Evolutionary conservation across 2,888 invertebrate genomes (phyloP), one percentile per base, ranked within the genome.

Genomic region (Caenorhabditis becei): DNA sequence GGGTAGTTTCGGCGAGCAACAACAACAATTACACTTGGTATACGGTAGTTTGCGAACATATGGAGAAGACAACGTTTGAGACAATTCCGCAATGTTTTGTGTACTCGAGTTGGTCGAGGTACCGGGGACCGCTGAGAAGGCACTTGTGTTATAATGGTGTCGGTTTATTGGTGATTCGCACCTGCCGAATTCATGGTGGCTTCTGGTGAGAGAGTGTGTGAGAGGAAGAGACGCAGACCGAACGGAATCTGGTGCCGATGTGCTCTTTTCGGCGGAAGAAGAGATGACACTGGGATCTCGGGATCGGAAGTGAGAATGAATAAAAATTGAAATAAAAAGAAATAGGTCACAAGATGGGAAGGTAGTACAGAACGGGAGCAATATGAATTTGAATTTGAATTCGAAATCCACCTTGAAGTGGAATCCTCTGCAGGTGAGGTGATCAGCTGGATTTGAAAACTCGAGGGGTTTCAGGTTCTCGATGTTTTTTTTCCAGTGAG

Each of bases 131-230:
- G 26, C 18, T 51, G 16, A 20, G 49, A 24, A 44, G 24, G 5
- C 44, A 53, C 24, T 56, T 44, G 28, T 37, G 35, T 32, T 47
- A 26, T 71, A 54, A 71, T 71, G 62, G 71, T 32, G 62, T 72
- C 44, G 62, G 54, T 72, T 72, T 72, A 72, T 72, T 65, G 72
- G 56, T 32, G 58, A 49, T 74, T 65, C 72, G 56, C 72, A 74
- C 72, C 72, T 74, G 72, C 37, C 53, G 37, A 24, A 41, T 41
- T 28, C 66, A 49, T 65, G 53, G 35, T 20, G 14, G 35, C 18
- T 28, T 62, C 62, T 10, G 14, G 53, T 16, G 35, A 59, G 14
- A 32, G 28, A 32, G 35, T 4, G 10, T 2, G 32, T 3, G 28
- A 32, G 44, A 7, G 44, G n/a, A 24, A 26, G 35, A 49, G 63